Evolutionary conservation across 2,113 vertebrate genomes (phyloP).

Genomic region (Carollia perspicillata): DNA sequence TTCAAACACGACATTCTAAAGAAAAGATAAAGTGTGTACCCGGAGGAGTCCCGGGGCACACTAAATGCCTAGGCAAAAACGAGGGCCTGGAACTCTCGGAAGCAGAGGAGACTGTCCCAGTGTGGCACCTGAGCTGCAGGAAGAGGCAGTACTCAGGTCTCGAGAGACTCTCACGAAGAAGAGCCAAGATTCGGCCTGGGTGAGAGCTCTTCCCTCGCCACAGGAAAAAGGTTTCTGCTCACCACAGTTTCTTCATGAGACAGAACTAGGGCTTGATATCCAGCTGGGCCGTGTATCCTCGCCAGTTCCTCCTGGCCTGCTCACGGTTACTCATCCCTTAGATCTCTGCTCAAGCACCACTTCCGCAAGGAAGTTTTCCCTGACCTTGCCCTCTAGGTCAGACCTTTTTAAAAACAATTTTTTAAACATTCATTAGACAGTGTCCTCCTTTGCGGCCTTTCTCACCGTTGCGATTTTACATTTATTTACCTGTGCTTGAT

Average conservation of each 20-base stretch:
- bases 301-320: slow-evolving; percentile 20
- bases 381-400: slow-evolving; percentile 39
- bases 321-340: slow-evolving; percentile 11
- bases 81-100: not conserved
- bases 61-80: not conserved
- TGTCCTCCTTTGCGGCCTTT: not conserved
- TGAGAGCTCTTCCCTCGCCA: not conserved
- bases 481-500: not conserved
- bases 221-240: not conserved
- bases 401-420: not conserved
- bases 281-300: not conserved
- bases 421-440: not conserved
- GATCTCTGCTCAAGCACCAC: slow-evolving; percentile 39
- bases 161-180: not conserved
- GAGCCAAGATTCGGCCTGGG: not conserved
- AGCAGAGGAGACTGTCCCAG: not conserved
- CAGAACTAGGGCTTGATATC: slow-evolving; percentile 15
- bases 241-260: not conserved
- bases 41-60: not conserved
- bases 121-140: not conserved
- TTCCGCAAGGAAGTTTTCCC: slow-evolving; percentile 63
- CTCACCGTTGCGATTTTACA: not conserved
- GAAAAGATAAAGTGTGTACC: too few relatives aligned
- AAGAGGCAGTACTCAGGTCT: not conserved
- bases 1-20: not conserved